These are phyloP conservation scores for Notothenia rossii DNA, from an alignment of 2,113 vertebrate species.

Conservation along the genomic window DNA sequence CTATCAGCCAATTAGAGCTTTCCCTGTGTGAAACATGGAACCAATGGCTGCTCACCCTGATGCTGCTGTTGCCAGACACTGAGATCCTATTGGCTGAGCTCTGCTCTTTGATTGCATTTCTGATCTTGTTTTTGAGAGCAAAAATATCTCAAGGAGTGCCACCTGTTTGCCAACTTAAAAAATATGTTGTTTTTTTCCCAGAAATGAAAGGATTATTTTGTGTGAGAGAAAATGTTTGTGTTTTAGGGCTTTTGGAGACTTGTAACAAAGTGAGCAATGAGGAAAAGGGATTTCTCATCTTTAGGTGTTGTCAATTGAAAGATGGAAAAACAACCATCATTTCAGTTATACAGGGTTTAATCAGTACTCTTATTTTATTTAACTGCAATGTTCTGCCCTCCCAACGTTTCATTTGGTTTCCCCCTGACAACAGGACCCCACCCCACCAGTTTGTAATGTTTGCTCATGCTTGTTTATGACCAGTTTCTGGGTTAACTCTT, in stretches of 20 bases:
- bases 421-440: slow-evolving; percentile 51
- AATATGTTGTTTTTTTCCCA: slow-evolving; percentile 29
- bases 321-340: not conserved
- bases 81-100: slow-evolving; percentile 69
- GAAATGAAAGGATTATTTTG: slow-evolving; percentile 24
- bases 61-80: slow-evolving; percentile 74
- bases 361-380: not conserved
- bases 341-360: not conserved
- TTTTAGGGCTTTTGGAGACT: slow-evolving; percentile 15
- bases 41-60: slow-evolving; percentile 67
- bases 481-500: slow-evolving; percentile 41
- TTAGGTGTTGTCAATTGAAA: not conserved
- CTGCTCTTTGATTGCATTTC: slow-evolving; percentile 80
- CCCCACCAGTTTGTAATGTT: slow-evolving; percentile 52
- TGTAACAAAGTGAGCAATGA: not conserved
- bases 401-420: slow-evolving; percentile 13
- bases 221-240: slow-evolving; percentile 19
- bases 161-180: slow-evolving; percentile 73
- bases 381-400: not conserved
- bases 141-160: slow-evolving; percentile 74
- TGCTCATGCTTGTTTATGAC: slow-evolving; percentile 30
- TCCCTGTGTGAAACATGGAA: slow-evolving; percentile 49
- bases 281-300: not conserved
- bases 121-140: slow-evolving; percentile 75
- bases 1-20: slow-evolving; percentile 65